Evolutionary conservation across 1,140 invertebrate genomes (phyloP), one percentile per base, ranked within the genome.

Genomic region (Cydia strobilella): DNA sequence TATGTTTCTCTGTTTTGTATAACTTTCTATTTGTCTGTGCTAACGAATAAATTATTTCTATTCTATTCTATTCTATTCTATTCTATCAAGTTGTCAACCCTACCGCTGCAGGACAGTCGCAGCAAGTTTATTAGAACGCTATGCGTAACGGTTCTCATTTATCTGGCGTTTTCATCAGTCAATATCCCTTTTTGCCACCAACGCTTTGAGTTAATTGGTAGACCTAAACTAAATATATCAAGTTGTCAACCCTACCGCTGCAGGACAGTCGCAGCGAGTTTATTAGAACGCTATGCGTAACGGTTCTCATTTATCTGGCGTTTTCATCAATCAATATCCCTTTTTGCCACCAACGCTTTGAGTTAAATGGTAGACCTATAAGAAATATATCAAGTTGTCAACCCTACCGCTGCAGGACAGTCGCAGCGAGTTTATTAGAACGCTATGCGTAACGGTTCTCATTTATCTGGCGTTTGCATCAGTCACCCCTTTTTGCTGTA

Each of bases 201-300:
- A n/a, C n/a, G n/a, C n/a, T n/a, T n/a, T n/a, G n/a, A n/a, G n/a
- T n/a, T n/a, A n/a, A n/a, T n/a, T n/a, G n/a, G n/a, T n/a, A n/a
- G n/a, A n/a, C n/a, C n/a, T n/a, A n/a, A n/a, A n/a, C n/a, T n/a
- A n/a, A n/a, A n/a, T n/a, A n/a, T n/a, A 31, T 31, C 35, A 39
- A 5, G 35, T 10, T 48, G 51, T 54, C n/a, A 54, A 54, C 51
- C 51, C 51, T 54, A 54, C n/a, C n/a, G n/a, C 51, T 54, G 48
- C 51, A 20, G 51, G 51, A 6, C 15, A 54, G 51, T 54, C 51
- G 51, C n/a, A n/a, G 45, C 45, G 6, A 48, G 45, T 48, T 59
- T 59, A 59, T 59, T 23, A 59, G 20, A 59, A 59, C 20, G 54
- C 54, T 59, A 59, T 59, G 54, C 20, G 54, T 59, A 59, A 59